These are phyloP conservation scores for Pseudomyrmex gracilis DNA, from an alignment of 1,140 invertebrate genomes.

Conservation along the genomic window DNA sequence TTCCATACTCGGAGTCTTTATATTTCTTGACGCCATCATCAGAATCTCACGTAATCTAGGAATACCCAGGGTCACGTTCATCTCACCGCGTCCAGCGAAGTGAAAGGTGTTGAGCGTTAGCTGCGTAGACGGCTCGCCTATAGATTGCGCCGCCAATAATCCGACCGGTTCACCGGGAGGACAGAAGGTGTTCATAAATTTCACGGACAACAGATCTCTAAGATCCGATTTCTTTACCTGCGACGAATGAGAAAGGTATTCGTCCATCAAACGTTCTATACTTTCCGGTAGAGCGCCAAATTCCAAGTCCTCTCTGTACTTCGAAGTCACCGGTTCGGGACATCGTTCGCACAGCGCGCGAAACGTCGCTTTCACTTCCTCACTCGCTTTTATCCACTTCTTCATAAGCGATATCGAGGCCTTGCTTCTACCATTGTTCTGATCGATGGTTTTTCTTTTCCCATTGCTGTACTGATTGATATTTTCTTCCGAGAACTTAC, in stretches of 20 bases:
- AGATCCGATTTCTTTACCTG: conserved; percentile 86
- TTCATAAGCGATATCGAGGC: conserved; percentile 87
- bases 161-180: conserved; percentile 98
- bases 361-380: conserved; percentile 86
- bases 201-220: conserved; percentile 91
- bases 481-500: conserved; percentile 76
- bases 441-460: conserved; percentile 72
- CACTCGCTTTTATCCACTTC: conserved; percentile 87
- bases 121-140: conserved; percentile 99
- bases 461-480: conserved; percentile 76
- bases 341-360: conserved; percentile 83
- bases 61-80: conserved; percentile 99
- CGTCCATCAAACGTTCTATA: conserved; percentile 89
- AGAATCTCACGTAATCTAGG: conserved; percentile 98
- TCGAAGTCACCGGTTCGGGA: conserved; percentile 91
- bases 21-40: conserved; percentile 96
- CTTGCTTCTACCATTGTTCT: conserved; percentile 78
- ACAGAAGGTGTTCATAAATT: conserved; percentile 91
- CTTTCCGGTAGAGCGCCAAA: conserved; percentile 94
- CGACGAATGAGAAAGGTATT: conserved; percentile 86
- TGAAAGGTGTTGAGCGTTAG: conserved; percentile 99
- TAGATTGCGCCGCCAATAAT: conserved; percentile 96
- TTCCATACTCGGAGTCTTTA: conserved; percentile 98
- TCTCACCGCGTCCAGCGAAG: conserved; percentile 99
- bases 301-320: conserved; percentile 90